Percentiles rank a stretch among this genome's conserved stretches.
These are phyloP conservation scores for Spisula subtruncata DNA, from an alignment of 2,888 invertebrate species.

Conservation along the genomic window DNA sequence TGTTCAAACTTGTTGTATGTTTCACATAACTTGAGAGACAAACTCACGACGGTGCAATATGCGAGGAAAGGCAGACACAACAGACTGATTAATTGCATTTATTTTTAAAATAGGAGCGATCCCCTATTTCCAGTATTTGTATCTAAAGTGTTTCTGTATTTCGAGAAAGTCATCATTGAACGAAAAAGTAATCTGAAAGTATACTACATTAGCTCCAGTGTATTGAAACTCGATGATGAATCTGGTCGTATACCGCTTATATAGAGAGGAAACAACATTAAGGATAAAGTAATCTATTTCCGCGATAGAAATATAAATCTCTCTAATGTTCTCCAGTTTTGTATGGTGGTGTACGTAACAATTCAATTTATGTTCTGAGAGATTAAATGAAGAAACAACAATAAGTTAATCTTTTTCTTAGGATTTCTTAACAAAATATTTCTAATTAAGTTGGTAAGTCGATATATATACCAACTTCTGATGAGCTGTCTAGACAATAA, in stretches of 20 bases:
- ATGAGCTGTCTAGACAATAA: too few relatives aligned
- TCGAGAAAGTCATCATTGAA: too few relatives aligned
- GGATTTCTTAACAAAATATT: neutral
- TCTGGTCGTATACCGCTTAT: neutral
- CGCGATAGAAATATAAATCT: neutral
- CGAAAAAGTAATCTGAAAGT: too few relatives aligned
- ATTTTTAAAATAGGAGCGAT: too few relatives aligned
- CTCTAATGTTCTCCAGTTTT: neutral
- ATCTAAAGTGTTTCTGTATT: too few relatives aligned
- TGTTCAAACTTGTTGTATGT: neutral
- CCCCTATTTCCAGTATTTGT: too few relatives aligned
- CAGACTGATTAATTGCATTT: too few relatives aligned
- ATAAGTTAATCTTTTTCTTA: neutral
- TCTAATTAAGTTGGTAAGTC: neutral
- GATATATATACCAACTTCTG: too few relatives aligned
- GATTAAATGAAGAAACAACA: neutral
- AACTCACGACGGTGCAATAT: too few relatives aligned
- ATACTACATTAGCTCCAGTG: too few relatives aligned
- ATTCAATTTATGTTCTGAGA: conserved; percentile 5
- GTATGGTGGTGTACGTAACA: neutral
- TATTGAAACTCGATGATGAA: neutral
- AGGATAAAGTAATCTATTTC: neutral
- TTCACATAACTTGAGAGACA: too few relatives aligned
- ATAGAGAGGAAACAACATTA: neutral
- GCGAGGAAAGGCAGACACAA: too few relatives aligned